phyloP scores from a whole-genome alignment of 1,140 invertebrate species.

The Zaprionus camerounensis region DNA sequence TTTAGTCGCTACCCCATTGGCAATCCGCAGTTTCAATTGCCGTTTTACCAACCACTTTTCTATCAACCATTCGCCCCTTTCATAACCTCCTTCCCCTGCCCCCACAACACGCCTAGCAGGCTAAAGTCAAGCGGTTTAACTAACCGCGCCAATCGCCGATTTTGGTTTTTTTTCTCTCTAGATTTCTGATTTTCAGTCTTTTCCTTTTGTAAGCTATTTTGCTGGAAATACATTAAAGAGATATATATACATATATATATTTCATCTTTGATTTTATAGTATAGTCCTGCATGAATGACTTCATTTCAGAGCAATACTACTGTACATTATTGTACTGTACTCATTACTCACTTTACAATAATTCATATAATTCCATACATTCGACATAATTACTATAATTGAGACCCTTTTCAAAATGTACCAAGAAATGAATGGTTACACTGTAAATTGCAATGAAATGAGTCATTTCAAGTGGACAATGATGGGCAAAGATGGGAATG shows the following conservation, averaged over 20 bases:
- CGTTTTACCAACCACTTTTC: slow-evolving; percentile 10
- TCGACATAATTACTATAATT: too few species aligned
- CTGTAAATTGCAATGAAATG: too few species aligned
- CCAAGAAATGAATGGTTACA: too few species aligned
- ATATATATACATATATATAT: not conserved
- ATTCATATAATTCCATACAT: too few species aligned
- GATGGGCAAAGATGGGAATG: too few species aligned
- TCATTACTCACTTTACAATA: too few species aligned
- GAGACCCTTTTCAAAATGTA: too few species aligned
- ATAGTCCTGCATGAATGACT: not conserved
- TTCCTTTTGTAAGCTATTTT: not conserved
- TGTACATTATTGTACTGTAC: too few species aligned
- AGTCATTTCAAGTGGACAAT: too few species aligned
- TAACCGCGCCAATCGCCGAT: slow-evolving; percentile 3
- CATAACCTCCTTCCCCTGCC: not conserved
- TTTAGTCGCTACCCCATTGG: not conserved
- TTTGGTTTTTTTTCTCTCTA: not conserved
- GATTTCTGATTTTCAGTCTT: not conserved
- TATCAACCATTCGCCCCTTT: slow-evolving; percentile 10
- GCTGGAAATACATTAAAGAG: not conserved
- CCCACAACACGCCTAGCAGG: not conserved
- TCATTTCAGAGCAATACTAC: too few species aligned
- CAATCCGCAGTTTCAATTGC: slow-evolving; percentile 26
- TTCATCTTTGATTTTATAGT: not conserved
- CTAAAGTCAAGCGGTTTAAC: slow-evolving; percentile 35